Evolutionary conservation across 2,113 vertebrate genomes (phyloP).

Genomic region (Chitala chitala): DNA sequence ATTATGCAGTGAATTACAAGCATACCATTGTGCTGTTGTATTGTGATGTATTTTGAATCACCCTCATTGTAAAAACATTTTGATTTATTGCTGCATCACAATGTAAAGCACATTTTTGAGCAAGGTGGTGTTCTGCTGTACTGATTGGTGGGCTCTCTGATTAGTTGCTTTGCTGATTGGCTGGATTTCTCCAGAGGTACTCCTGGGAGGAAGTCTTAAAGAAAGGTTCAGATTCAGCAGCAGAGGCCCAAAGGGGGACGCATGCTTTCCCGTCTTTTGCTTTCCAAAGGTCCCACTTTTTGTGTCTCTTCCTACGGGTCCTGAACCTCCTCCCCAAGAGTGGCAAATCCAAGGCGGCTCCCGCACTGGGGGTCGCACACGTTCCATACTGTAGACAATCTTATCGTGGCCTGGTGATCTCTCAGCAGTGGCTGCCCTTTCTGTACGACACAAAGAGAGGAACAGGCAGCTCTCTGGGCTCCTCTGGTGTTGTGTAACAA

Average conservation of each 20-base stretch:
- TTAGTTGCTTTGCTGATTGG: not conserved
- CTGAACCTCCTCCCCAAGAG: too few relatives aligned
- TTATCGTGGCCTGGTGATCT: not conserved
- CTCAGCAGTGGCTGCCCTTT: constrained; percentile 2
- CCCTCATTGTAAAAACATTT: too few relatives aligned
- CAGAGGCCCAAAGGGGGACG: not conserved
- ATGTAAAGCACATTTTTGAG: not conserved
- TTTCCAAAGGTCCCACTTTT: constrained; percentile 6
- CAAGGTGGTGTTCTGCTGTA: too few relatives aligned
- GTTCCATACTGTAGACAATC: constrained; percentile 1
- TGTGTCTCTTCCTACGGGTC: not conserved
- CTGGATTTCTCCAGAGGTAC: not conserved
- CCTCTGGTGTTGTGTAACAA: not conserved
- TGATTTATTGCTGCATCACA: not conserved
- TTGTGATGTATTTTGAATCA: too few relatives aligned
- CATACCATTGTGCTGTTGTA: too few relatives aligned
- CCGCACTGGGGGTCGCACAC: not conserved
- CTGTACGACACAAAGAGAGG: constrained; percentile 8
- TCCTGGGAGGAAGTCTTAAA: constrained; percentile 14
- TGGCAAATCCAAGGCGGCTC: not conserved
- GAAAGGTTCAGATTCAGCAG: constrained; percentile 11
- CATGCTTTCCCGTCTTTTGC: not conserved
- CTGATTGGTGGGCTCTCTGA: not conserved
- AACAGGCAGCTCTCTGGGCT: not conserved
- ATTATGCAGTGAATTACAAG: too few relatives aligned